Percentiles rank a stretch among this genome's conserved stretches.
Conservation (phyloP, 2,113 vertebrate genomes). For the Vidua macroura region DNA sequence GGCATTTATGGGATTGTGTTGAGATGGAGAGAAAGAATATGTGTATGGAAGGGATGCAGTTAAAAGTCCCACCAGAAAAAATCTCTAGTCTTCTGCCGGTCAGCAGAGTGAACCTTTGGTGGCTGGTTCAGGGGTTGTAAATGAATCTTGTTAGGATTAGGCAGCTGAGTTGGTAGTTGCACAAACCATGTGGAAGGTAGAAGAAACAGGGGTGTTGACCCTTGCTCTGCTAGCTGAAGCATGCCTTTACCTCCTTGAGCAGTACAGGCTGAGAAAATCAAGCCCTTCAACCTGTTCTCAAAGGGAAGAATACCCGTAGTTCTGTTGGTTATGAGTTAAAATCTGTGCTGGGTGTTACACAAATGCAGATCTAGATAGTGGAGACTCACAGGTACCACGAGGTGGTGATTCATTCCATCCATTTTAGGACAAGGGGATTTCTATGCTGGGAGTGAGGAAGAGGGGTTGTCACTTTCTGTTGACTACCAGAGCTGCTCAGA, state of each 20-base stretch:
- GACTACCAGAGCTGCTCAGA: not conserved
- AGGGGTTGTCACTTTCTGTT: not conserved
- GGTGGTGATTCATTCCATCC: not conserved
- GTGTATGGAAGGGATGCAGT: not conserved
- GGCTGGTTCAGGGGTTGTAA: not conserved
- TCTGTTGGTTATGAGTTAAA: not conserved
- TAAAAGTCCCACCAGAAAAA: not conserved
- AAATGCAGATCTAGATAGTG: not conserved
- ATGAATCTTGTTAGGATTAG: not conserved
- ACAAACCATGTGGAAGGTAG: not conserved
- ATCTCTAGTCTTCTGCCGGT: fast-evolving
- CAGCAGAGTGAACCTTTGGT: not conserved
- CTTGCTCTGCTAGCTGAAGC: not conserved
- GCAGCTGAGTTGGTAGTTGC: not conserved
- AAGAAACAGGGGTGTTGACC: not conserved
- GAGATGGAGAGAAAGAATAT: not conserved
- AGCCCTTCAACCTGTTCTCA: not conserved
- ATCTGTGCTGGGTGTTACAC: not conserved
- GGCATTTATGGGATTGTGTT: not conserved
- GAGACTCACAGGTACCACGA: not conserved
- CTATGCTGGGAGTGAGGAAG: not conserved
- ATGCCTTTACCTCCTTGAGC: not conserved
- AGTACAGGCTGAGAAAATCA: not conserved
- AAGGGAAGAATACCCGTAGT: not conserved
- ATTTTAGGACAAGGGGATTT: not conserved